These are phyloP conservation scores for Atherinosoma microstoma DNA, from an alignment of 2,797 vertebrate species.

Conservation along the genomic window DNA sequence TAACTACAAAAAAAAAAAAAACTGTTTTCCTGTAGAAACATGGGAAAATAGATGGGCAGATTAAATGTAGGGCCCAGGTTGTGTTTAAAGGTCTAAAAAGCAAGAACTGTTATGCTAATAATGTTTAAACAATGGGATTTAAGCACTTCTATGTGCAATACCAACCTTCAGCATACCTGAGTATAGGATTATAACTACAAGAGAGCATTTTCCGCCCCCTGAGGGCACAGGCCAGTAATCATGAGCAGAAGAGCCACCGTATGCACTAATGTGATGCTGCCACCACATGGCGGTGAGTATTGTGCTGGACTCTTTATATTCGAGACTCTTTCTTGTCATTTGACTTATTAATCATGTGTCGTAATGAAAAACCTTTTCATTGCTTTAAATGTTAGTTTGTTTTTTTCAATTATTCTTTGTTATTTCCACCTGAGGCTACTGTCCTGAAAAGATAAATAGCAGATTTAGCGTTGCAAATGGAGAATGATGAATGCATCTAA, in stretches of 20 bases:
- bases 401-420: neutral
- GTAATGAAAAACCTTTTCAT: neutral
- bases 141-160: neutral
- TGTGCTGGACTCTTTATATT: neutral
- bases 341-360: neutral
- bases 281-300: neutral
- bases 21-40: neutral
- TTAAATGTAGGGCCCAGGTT: neutral
- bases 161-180: neutral
- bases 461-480: neutral
- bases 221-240: too few species aligned
- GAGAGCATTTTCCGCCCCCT: too few species aligned
- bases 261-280: neutral
- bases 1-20: neutral
- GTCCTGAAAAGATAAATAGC: neutral
- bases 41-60: too few species aligned
- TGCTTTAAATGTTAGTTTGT: neutral
- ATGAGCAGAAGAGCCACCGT: too few species aligned
- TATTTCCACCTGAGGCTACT: neutral
- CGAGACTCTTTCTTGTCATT: neutral
- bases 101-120: neutral
- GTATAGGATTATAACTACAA: too few species aligned
- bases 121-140: neutral
- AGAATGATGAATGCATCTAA: neutral
- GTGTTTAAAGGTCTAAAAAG: neutral